Percentiles rank a stretch among this genome's conserved stretches.
Evolutionary conservation across 1,140 invertebrate genomes (phyloP).

Genomic region (Danaus melanippus): DNA sequence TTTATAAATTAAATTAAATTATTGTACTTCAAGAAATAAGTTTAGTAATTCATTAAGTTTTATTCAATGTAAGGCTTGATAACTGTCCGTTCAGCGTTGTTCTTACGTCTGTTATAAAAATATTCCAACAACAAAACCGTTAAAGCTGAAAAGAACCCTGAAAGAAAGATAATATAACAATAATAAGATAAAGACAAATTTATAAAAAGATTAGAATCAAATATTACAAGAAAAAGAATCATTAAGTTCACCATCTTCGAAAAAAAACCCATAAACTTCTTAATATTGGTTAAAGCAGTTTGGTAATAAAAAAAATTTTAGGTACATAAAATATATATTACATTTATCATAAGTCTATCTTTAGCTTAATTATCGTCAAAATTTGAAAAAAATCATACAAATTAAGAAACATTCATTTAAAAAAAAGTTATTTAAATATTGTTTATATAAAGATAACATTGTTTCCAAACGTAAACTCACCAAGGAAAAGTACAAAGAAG

Average conservation of each 20-base stretch:
- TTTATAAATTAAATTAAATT: background rate
- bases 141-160: constrained; percentile 73
- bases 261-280: no score
- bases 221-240: no score
- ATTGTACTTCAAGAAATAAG: background rate
- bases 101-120: constrained; percentile 64
- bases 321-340: background rate
- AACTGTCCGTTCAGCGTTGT: constrained; percentile 66
- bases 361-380: background rate
- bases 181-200: background rate
- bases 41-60: constrained; percentile 7
- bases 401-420: background rate
- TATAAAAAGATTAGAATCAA: no score
- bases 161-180: constrained; percentile 28
- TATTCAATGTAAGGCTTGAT: constrained; percentile 75
- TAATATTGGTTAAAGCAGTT: no score
- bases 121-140: constrained; percentile 73
- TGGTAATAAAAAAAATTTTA: no score
- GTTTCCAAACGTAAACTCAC: constrained; percentile 57
- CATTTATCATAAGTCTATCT: background rate
- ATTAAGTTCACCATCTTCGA: no score
- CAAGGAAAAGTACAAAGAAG: constrained; percentile 85
- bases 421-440: background rate
- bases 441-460: background rate
- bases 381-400: background rate